Percentiles rank a stretch among this genome's conserved stretches.
These are phyloP conservation scores for Cephalopterus ornatus DNA, from an alignment of 2,113 vertebrate species.

Conservation along the genomic window DNA sequence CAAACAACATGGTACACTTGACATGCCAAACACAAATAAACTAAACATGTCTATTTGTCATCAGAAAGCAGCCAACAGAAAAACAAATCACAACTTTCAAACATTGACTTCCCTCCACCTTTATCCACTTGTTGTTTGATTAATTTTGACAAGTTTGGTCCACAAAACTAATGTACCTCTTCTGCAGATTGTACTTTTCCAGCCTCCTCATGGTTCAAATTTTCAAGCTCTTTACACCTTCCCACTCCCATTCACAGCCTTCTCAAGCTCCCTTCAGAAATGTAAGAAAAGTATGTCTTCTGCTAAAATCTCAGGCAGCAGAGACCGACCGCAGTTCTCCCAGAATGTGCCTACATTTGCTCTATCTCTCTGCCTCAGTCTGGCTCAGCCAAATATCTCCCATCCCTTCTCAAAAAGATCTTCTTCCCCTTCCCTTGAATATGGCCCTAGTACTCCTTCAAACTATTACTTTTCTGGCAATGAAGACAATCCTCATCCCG, in stretches of 20 bases:
- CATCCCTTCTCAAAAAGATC: not conserved
- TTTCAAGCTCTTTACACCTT: constrained; percentile 7
- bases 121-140: not conserved
- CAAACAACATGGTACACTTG: not conserved
- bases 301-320: not conserved
- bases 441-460: not conserved
- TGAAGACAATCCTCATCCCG: not conserved
- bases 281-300: not conserved
- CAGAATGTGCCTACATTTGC: not conserved
- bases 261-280: not conserved
- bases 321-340: rapidly evolving
- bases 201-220: not conserved
- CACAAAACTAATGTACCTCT: not conserved
- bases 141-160: not conserved
- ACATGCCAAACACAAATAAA: not conserved
- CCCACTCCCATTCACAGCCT: not conserved
- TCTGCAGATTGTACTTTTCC: not conserved
- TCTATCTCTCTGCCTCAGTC: not conserved
- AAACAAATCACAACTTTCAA: not conserved
- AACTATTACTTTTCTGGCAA: not conserved
- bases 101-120: not conserved
- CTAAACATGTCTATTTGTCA: not conserved
- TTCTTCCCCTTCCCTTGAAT: not conserved
- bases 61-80: not conserved
- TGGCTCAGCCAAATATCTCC: not conserved